Evolutionary conservation across 2,113 vertebrate genomes (phyloP).

Genomic region (Lichenostomus cassidix): DNA sequence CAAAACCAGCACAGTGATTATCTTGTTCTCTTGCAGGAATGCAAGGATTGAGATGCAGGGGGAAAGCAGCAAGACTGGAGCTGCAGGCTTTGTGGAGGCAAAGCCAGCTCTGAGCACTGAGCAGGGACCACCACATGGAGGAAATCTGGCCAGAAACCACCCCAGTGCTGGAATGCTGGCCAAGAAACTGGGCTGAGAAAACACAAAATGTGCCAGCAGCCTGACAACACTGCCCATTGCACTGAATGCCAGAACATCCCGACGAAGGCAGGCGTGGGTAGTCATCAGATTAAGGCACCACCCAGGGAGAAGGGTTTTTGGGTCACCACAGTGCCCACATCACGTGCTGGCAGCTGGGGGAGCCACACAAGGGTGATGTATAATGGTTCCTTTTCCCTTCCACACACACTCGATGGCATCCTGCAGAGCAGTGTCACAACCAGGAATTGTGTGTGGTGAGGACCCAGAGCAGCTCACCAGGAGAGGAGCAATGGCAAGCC

Average conservation of each 20-base stretch:
- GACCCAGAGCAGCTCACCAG: accelerated
- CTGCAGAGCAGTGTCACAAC: accelerated
- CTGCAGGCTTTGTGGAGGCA: not conserved
- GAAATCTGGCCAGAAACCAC: not conserved
- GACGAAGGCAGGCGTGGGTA: accelerated
- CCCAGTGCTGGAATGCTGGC: not conserved
- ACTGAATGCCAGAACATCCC: not conserved
- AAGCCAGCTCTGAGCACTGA: not conserved
- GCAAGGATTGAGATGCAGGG: not conserved
- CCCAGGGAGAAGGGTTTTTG: not conserved
- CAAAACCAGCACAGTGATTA: not conserved
- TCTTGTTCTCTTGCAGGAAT: not conserved
- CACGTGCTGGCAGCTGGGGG: not conserved
- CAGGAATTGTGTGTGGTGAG: not conserved
- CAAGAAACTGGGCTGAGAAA: not conserved
- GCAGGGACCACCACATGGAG: not conserved
- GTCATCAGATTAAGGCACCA: not conserved
- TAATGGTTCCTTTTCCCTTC: not conserved
- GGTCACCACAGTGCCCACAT: not conserved
- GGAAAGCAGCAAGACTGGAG: not conserved
- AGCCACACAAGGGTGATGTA: not conserved
- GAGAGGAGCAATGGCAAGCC: not conserved
- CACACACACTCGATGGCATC: not conserved
- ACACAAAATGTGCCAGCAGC: not conserved
- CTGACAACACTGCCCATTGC: not conserved